phyloP scores from a whole-genome alignment of 2,113 vertebrate species.

The Zosterops hypoxanthus region DNA sequence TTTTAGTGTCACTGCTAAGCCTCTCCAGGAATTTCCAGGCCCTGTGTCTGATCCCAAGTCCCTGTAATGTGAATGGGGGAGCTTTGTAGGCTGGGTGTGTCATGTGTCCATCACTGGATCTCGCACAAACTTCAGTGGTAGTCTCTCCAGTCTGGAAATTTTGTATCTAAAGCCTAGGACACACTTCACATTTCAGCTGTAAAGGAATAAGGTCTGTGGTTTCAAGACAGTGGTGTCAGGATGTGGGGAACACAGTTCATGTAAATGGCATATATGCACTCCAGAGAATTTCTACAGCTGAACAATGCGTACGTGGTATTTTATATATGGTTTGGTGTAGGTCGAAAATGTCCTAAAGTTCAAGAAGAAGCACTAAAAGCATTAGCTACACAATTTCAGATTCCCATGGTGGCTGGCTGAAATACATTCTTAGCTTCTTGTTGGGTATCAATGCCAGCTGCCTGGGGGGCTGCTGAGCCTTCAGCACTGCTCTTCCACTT shows the following conservation, averaged over 20 bases:
- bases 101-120: not conserved
- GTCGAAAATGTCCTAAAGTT: not conserved
- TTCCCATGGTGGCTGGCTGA: not conserved
- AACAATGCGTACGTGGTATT: not conserved
- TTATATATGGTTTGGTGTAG: not conserved
- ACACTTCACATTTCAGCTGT: not conserved
- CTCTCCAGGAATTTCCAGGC: not conserved
- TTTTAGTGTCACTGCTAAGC: not conserved
- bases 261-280: not conserved
- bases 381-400: not conserved
- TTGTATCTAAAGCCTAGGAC: not conserved
- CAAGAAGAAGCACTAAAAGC: not conserved
- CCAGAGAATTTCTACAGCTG: not conserved
- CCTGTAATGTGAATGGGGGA: not conserved
- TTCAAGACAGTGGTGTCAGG: not conserved
- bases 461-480: not conserved
- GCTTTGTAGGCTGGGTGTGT: not conserved
- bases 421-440: slow-evolving; percentile 4
- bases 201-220: not conserved
- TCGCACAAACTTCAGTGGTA: not conserved
- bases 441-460: not conserved
- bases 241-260: not conserved
- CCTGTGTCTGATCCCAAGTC: not conserved
- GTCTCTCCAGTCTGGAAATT: not conserved
- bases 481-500: not conserved